Evolutionary conservation across 2,888 invertebrate genomes (phyloP), one percentile per base, ranked within the genome.

Genomic region (Scaptomyza polygonia): DNA sequence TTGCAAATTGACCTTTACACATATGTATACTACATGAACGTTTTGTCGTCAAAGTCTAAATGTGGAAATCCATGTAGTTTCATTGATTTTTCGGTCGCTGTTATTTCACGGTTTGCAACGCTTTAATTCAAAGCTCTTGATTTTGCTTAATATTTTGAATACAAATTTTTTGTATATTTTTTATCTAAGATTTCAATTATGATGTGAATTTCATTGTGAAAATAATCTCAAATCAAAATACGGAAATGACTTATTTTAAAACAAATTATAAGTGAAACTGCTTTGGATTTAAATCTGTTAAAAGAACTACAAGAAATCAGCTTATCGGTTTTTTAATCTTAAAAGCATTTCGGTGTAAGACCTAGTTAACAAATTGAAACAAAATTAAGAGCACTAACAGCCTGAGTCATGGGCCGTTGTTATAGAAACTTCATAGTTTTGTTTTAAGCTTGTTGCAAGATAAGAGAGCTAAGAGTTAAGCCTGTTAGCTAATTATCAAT

Each of bases 1-100:
- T 83, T 86, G 74, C 72, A 56, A 83, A 83, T 80, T 83, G 80
- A 83, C 86, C 86, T 83, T 88, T 83, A 70, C 77, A 77, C n/a
- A n/a, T n/a, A n/a, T n/a, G n/a, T n/a, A n/a, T n/a, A n/a, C n/a
- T 86, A 78, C 84, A 81, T 79, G 71, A 76, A 62, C 64, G 72
- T 67, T 70, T 21, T 57, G 54, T 52, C 57, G 55, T 64, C 63
- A 55, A 21, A 42, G 45, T 34, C 45, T 42, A 36, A 62, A 73
- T 79, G 71, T 81, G 77, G 66, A 77, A 78, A 83, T 59, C 59
- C 53, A 71, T 79, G 61, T 58, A 57, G 25, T 70, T 69, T 47
- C 58, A 69, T 64, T 61, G 62, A 58, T 48, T 47, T 52, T 40
- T 34, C 30, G 30, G 7, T 40, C 25, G 12, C 11, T 47, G 34